These are phyloP conservation scores for Zaprionus bogoriensis DNA, from an alignment of 2,888 invertebrate genomes.

Conservation along the genomic window DNA sequence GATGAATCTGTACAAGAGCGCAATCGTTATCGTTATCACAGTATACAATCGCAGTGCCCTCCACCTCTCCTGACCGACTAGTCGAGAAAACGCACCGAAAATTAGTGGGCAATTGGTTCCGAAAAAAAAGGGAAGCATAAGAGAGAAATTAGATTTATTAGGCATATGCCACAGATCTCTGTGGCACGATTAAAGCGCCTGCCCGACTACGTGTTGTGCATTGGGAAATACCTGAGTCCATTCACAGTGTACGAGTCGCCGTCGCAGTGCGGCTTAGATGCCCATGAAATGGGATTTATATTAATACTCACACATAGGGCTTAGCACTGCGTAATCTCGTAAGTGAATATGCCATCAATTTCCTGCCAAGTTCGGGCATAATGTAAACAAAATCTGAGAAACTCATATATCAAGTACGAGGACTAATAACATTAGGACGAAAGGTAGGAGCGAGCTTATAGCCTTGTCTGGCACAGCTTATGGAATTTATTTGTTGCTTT, in stretches of 20 bases:
- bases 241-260: slow-evolving; percentile 17
- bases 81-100: slow-evolving; percentile 70
- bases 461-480: too few relatives aligned
- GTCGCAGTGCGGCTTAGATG: slow-evolving; percentile 17
- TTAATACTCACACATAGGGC: slow-evolving; percentile 37
- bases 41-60: slow-evolving; percentile 29
- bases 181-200: slow-evolving; percentile 46
- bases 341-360: slow-evolving; percentile 51
- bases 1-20: slow-evolving; percentile 19
- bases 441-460: background rate
- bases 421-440: slow-evolving; percentile 14
- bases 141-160: slow-evolving; percentile 66
- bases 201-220: slow-evolving; percentile 59
- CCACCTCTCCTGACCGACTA: slow-evolving; percentile 45
- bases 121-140: background rate
- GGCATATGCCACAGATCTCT: slow-evolving; percentile 68
- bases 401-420: slow-evolving; percentile 11
- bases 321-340: slow-evolving; percentile 39
- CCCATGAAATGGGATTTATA: slow-evolving; percentile 57
- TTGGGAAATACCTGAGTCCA: slow-evolving; percentile 39
- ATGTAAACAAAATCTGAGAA: slow-evolving; percentile 29
- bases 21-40: slow-evolving; percentile 39
- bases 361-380: slow-evolving; percentile 12
- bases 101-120: slow-evolving; percentile 68
- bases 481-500: too few relatives aligned